Base-by-base conservation (phyloP, 2,888 invertebrate species). In the Ommatoiulus sabulosus region DNA sequence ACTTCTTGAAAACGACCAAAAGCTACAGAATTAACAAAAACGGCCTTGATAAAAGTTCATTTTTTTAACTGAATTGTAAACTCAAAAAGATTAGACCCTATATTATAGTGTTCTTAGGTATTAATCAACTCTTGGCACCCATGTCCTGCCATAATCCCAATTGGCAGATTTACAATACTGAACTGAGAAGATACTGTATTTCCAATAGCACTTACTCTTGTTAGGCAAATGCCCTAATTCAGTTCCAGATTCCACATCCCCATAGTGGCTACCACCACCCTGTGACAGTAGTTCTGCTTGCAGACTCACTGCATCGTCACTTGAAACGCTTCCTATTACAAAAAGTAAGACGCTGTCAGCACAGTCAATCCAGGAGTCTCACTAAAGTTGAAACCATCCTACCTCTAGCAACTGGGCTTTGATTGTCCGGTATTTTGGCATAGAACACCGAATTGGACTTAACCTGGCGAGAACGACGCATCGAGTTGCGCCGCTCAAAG, bases 361-460 rank as follows among this genome's bases (percentile, higher is more conserved):
- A 80, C 80, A 20, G 80, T 17, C 7, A 24, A 80, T 8, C 20
- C 35, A 80, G 80, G 35, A 35, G 35, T 35, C 35, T 35, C 8
- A 80, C 20, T 17, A 80, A 80, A 20, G 8, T 80, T 7, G 20
- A 80, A 80, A 80, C 3, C 84, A 35, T n/a, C 87, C 2, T 17
- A 88, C 88, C 88, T 88, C 88, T 44, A 8, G 46, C 20, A 44
- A 8, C n/a, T 8, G 84, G 20, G 17, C 84, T 35, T 20, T 80
- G 88, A 44, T 89, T 48, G 24, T 89, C 89, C 3, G 57, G 57
- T 43, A 89, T 35, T 44, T 89, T 89, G 35, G 87, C 44, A 44
- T 89, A 89, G 52, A 89, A 89, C 7, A 89, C 80, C 4, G 89
- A 89, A 87, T 89, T 89, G 35, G 89, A 46, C 52, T 87, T 89